These are phyloP conservation scores for Drosophila merina DNA, from an alignment of 2,888 invertebrate genomes.

Conservation along the genomic window DNA sequence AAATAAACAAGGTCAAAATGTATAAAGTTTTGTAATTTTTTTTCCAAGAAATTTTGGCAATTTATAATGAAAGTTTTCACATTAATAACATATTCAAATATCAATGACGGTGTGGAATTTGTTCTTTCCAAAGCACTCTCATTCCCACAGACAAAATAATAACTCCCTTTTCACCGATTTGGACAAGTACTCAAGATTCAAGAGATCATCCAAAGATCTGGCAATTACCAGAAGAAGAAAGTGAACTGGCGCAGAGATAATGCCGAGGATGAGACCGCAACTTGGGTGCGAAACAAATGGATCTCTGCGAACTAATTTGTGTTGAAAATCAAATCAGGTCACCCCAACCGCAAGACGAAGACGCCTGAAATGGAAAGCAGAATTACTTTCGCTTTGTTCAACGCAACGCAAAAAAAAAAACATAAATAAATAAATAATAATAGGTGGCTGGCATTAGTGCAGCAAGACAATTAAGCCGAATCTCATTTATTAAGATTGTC, in stretches of 20 bases:
- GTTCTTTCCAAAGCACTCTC: conserved; percentile 3
- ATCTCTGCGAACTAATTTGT: conserved; percentile 42
- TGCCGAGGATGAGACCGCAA: conserved; percentile 44
- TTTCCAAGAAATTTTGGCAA: conserved; percentile 5
- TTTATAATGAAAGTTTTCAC: background rate
- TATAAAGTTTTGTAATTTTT: conserved; percentile 16
- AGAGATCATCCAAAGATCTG: conserved; percentile 23
- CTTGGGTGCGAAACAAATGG: conserved; percentile 46
- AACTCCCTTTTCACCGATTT: conserved; percentile 23
- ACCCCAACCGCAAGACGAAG: conserved; percentile 31
- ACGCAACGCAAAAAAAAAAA: conserved; percentile 7
- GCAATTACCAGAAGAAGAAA: conserved; percentile 48
- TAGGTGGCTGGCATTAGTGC: conserved; percentile 29
- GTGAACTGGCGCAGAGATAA: conserved; percentile 18
- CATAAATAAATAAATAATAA: conserved; percentile 13
- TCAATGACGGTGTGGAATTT: conserved; percentile 32
- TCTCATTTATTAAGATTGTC: conserved; percentile 56
- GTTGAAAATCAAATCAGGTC: conserved; percentile 63
- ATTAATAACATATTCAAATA: conserved; percentile 4
- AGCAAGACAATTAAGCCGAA: conserved; percentile 55
- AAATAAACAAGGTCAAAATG: conserved; percentile 24
- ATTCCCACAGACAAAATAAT: conserved; percentile 4
- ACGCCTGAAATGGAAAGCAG: conserved; percentile 73
- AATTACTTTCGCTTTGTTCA: conserved; percentile 72
- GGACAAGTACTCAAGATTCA: conserved; percentile 25